Conservation (phyloP, 1,140 invertebrate species). For the Monochamus saltuarius region DNA sequence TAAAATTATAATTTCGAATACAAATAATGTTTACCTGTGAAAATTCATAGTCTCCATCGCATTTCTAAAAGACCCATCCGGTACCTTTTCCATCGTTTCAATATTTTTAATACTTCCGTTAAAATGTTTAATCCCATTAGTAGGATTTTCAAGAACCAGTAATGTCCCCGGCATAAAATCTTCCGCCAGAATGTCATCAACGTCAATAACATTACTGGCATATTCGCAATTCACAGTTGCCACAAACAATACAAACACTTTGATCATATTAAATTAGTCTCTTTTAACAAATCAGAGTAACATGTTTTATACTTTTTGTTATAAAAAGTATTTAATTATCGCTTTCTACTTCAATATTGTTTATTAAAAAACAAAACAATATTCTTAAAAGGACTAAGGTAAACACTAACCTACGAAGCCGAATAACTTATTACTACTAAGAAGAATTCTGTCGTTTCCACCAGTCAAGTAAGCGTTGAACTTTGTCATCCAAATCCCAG, state of each 20-base stretch:
- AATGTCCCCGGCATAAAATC: slow-evolving; percentile 64
- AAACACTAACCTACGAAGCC: too few species aligned
- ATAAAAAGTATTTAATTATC: background rate
- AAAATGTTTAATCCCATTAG: slow-evolving; percentile 17
- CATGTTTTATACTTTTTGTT: too few species aligned
- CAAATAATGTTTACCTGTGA: slow-evolving; percentile 58
- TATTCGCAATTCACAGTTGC: background rate
- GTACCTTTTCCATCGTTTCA: slow-evolving; percentile 3
- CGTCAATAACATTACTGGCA: slow-evolving; percentile 48
- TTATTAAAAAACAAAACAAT: background rate
- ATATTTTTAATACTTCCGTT: slow-evolving; percentile 12
- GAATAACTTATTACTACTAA: too few species aligned
- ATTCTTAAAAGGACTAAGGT: too few species aligned
- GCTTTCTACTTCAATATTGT: background rate
- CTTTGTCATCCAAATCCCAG: slow-evolving; percentile 10
- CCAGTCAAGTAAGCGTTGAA: slow-evolving; percentile 8
- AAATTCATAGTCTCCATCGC: slow-evolving; percentile 62
- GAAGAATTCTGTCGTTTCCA: too few species aligned
- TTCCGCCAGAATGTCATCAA: slow-evolving; percentile 62
- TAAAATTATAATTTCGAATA: too few species aligned
- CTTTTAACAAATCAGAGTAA: too few species aligned
- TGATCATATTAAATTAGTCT: too few species aligned
- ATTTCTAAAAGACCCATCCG: slow-evolving; percentile 58
- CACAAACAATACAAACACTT: background rate
- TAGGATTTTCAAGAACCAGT: slow-evolving; percentile 50